Conservation (phyloP, 1,140 invertebrate species). For the Acromyrmex heyeri region DNA sequence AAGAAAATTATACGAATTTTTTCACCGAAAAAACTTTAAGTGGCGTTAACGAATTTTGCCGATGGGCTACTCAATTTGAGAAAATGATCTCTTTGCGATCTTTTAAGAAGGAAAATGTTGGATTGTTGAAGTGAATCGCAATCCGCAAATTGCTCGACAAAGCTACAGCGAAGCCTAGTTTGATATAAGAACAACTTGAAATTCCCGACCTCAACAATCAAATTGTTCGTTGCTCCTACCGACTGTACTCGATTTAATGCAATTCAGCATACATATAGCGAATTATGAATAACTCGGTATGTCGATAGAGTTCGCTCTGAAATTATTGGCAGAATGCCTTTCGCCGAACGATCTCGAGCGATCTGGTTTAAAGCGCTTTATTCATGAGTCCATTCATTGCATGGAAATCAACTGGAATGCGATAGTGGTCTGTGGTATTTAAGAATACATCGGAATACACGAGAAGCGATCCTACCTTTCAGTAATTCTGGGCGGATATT, state of each 20-base stretch:
- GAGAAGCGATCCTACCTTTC: conserved; percentile 37
- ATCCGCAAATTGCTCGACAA: background rate
- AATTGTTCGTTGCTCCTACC: conserved; percentile 31
- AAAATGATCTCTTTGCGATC: background rate
- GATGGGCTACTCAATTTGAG: background rate
- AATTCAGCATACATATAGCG: conserved; percentile 57
- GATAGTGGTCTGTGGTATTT: conserved; percentile 57
- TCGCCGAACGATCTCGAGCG: conserved; percentile 6
- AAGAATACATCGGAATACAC: conserved; percentile 52
- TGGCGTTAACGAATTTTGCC: too few relatives aligned
- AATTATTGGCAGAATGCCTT: conserved; percentile 70
- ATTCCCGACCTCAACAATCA: conserved; percentile 8
- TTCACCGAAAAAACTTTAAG: too few relatives aligned
- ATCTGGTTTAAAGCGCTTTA: conserved; percentile 64
- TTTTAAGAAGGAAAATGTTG: background rate
- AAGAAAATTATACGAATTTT: too few relatives aligned
- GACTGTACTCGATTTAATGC: conserved; percentile 20
- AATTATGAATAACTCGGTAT: conserved; percentile 51
- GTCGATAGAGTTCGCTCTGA: conserved; percentile 48
- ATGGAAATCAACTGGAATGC: conserved; percentile 69
- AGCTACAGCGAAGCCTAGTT: background rate
- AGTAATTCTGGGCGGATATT: conserved; percentile 32
- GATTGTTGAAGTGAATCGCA: too few relatives aligned
- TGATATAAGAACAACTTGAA: conserved; percentile 13
- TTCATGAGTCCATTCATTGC: conserved; percentile 70